phyloP scores from a whole-genome alignment of 2,888 invertebrate genomes.

The Hydroisotoma schaefferi region DNA sequence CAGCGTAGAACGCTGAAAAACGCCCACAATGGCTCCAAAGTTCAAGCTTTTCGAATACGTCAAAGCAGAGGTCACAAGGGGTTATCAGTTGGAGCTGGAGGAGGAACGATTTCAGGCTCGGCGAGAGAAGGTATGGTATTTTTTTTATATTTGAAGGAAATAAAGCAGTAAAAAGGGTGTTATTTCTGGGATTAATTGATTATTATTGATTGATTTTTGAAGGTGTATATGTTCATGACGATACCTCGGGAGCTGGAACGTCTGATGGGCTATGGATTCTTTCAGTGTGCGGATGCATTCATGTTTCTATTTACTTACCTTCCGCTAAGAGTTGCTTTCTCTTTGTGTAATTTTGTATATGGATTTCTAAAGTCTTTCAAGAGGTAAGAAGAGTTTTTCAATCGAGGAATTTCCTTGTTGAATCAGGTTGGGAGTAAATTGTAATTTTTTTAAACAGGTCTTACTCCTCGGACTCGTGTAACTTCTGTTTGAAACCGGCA shows the following conservation, averaged over 20 bases:
- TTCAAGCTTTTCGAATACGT: slow-evolving; percentile 61
- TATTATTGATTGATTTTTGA: not conserved
- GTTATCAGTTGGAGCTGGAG: slow-evolving; percentile 91
- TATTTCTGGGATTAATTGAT: not conserved
- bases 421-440: no score
- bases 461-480: no score
- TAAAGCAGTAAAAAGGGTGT: not conserved
- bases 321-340: slow-evolving; percentile 85
- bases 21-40: no score
- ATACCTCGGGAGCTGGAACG: slow-evolving; percentile 89
- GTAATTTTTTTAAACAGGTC: no score
- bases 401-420: no score
- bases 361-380: slow-evolving; percentile 64
- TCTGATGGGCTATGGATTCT: slow-evolving; percentile 89
- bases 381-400: no score
- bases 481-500: slow-evolving; percentile 78
- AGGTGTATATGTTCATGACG: slow-evolving; percentile 91
- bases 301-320: slow-evolving; percentile 96
- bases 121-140: slow-evolving; percentile 65
- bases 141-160: not conserved
- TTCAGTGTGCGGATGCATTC: slow-evolving; percentile 96
- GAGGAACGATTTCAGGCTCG: slow-evolving; percentile 90
- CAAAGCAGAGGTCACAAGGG: slow-evolving; percentile 81
- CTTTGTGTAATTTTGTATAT: slow-evolving; percentile 61
- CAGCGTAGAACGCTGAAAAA: no score